Base-by-base conservation (phyloP, 2,113 vertebrate species). In the Sialia sialis region DNA sequence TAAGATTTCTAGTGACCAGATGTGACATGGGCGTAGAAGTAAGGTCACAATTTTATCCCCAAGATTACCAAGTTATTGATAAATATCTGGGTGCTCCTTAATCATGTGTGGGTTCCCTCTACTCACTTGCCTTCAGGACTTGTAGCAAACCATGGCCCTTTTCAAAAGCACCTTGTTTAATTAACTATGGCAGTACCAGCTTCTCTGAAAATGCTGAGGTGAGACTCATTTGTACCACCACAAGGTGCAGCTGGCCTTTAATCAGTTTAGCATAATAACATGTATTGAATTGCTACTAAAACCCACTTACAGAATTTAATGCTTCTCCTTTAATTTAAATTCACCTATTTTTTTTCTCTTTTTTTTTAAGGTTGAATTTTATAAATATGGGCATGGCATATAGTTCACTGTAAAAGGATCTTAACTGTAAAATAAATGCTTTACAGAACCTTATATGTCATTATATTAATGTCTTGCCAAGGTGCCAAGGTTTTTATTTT, bases 141-240 rank as follows among this genome's bases (percentile, higher is more conserved):
- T 87, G 21, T 52, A 62, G n/a, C 12, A 67, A 91, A 52, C 43
- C 52, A 73, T 64, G 72, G 41, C 2, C 67, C 93, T 95, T 91
- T 86, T 84, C 70, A 93, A 86, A 90, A 87, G 30, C 27, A 64
- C 39, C 30, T 87, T 95, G 38, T 94, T 96, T 79, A 94, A 72
- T 68, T 90, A 54, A 90, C 41, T 75, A 62, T 46, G 67, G 60
- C 51, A 93, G 41, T 74, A 84, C 39, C 62, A 75, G 49, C 38
- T 91, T 85, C 87, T 92, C 60, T 60, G 39, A 75, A 93, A 70
- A 36, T 69, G n/a, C 87, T 72, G 38, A 39, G 34, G 72, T 8
- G 30, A 93, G 46, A 81, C 79, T 43, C 48, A 1, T 68, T 60
- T 44, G 75, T 58, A 63, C 16, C n/a, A n/a, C 27, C 36, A 52